phyloP scores from a whole-genome alignment of 2,113 vertebrate genomes.

The Cololabis saira region DNA sequence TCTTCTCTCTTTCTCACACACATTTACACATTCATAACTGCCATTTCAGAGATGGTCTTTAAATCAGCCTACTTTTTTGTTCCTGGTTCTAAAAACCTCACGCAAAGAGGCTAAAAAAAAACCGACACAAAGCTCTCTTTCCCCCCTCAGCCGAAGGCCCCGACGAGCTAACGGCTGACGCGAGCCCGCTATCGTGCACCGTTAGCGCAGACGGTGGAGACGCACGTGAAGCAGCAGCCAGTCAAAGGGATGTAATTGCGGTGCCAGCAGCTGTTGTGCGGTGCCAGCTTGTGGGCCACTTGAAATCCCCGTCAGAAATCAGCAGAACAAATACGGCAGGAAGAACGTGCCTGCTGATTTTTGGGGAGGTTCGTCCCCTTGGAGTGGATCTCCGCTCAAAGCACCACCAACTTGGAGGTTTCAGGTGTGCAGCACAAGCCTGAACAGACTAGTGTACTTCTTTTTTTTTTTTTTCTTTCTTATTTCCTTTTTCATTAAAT shows the following conservation, averaged over 20 bases:
- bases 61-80: constrained; percentile 5
- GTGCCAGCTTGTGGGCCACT: constrained; percentile 39
- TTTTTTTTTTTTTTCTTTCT: constrained; percentile 14
- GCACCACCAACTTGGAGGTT: constrained; percentile 15
- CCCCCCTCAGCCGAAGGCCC: background rate
- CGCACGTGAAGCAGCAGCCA: constrained; percentile 31
- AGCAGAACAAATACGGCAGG: constrained; percentile 52
- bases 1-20: background rate
- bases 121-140: constrained; percentile 23
- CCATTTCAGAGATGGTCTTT: constrained; percentile 21
- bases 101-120: constrained; percentile 4
- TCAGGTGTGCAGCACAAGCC: constrained; percentile 39
- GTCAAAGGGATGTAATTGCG: constrained; percentile 68
- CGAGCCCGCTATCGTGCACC: constrained; percentile 19
- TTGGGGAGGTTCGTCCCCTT: constrained; percentile 27
- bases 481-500: constrained; percentile 56
- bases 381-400: background rate
- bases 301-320: constrained; percentile 59
- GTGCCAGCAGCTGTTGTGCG: constrained; percentile 47
- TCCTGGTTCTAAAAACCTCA: constrained; percentile 13
- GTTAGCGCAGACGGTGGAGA: constrained; percentile 37
- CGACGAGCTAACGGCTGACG: constrained; percentile 7
- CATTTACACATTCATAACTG: constrained; percentile 10
- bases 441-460: background rate
- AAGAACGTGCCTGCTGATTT: constrained; percentile 44